Evolutionary conservation across 2,797 vertebrate genomes (phyloP), one percentile per base, ranked within the genome.

Genomic region (Chaunax sp.): DNA sequence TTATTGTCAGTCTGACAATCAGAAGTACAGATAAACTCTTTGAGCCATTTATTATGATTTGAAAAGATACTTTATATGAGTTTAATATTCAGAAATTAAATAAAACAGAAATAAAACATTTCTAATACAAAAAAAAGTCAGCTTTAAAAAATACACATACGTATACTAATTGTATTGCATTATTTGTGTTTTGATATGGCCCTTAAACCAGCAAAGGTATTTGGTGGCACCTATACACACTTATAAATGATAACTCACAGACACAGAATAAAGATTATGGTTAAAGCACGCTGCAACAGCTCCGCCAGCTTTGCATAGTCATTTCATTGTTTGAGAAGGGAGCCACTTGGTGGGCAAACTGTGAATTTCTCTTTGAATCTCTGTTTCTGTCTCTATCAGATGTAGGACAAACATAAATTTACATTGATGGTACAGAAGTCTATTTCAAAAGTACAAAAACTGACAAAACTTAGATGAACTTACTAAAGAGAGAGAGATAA

Each of bases 271-370:
- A 30, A 30, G 28, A 49, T 49, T 1, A 50, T 50, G 22, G 22
- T 49, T 12, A 14, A 12, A 51, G 41, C 12, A 44, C 22, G 25
- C 11, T 38, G 41, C 8, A 64, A n/a, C 26, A 35, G 30, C 28
- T 49, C 33, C 12, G 30, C 11, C 38, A 57, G 56, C 41, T 77
- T 70, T 74, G 35, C 75, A 77, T 64, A 73, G 46, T 51, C 55
- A 57, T 23, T 49, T 60, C 23, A 87, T 44, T 38, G 78, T 77
- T 85, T 90, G 92, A 82, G 75, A 68, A 92, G 91, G 82, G 90
- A 78, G 92, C 88, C 93, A 82, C 89, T 64, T 69, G 67, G 90
- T 94, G 93, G 92, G 16, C 64, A 88, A 88, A 80, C 45, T 54
- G 6, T 30, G 77, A 80, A 87, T 78, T 77, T 88, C 64, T 60